These are phyloP conservation scores for Morus bassanus DNA, from an alignment of 2,797 vertebrate genomes.

Conservation along the genomic window DNA sequence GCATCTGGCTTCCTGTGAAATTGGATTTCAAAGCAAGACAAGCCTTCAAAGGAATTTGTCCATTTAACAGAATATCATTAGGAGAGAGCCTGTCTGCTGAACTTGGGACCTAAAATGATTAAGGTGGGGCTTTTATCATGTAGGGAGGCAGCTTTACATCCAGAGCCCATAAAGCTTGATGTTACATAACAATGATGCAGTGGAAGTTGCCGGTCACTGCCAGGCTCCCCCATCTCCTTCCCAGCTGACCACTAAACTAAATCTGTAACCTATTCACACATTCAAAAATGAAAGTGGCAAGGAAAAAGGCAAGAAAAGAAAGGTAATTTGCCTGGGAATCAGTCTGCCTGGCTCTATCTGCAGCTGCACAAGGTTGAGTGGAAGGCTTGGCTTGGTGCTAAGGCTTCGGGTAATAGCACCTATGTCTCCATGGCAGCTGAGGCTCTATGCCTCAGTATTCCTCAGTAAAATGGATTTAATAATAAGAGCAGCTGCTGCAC, in stretches of 20 bases:
- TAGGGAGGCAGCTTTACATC: slow-evolving; percentile 59
- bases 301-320: not conserved
- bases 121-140: slow-evolving; percentile 58
- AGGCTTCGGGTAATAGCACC: not conserved
- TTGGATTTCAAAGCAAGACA: slow-evolving; percentile 77
- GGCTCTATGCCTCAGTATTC: not conserved
- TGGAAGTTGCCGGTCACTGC: slow-evolving; percentile 46
- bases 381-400: not conserved
- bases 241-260: not conserved
- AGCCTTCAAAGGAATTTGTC: slow-evolving; percentile 80
- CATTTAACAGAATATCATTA: slow-evolving; percentile 76
- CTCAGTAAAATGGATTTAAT: not conserved
- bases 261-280: not conserved
- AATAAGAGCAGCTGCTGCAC: not conserved
- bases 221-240: not conserved
- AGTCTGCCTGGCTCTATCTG: not conserved
- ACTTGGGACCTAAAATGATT: slow-evolving; percentile 61
- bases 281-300: not conserved
- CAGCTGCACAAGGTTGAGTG: not conserved
- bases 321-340: not conserved
- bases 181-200: not conserved
- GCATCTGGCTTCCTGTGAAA: slow-evolving; percentile 71
- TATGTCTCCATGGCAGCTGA: not conserved
- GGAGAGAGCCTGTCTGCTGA: slow-evolving; percentile 69
- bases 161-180: not conserved